These are phyloP conservation scores for Drosophila rellima DNA, from an alignment of 2,888 invertebrate species.

Conservation along the genomic window DNA sequence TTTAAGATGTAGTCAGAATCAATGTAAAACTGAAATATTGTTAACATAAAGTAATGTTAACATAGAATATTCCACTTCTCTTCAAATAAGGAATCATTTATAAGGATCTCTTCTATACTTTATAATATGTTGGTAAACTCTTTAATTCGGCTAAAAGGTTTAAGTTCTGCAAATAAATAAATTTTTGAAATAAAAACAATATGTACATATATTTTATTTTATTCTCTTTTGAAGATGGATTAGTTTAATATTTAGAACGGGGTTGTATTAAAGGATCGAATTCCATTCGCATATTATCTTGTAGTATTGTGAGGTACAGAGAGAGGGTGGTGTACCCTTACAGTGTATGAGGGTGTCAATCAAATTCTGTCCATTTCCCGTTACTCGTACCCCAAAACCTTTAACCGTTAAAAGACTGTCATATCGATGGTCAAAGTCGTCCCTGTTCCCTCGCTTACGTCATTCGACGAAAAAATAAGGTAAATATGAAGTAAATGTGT, in stretches of 20 bases:
- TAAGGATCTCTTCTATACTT: no score
- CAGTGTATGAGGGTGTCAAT: slow-evolving; percentile 41
- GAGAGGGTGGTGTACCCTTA: not conserved
- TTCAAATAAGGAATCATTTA: no score
- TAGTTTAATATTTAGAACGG: not conserved
- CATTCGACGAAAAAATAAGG: slow-evolving; percentile 31
- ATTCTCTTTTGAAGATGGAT: no score
- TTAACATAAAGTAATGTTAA: no score
- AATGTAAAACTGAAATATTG: no score
- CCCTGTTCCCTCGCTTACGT: slow-evolving; percentile 44
- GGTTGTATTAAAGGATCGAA: not conserved
- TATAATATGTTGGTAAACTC: not conserved
- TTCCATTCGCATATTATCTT: not conserved
- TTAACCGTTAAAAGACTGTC: slow-evolving; percentile 28
- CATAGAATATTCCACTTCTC: no score
- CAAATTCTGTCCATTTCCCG: slow-evolving; percentile 25
- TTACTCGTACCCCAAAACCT: slow-evolving; percentile 31
- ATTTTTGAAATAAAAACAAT: no score
- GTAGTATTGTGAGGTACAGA: no score
- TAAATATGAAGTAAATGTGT: slow-evolving; percentile 47
- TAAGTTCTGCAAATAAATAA: no score
- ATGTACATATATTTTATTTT: no score
- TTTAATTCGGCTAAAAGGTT: no score
- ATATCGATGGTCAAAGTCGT: slow-evolving; percentile 35
- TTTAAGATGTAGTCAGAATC: not conserved